These are phyloP conservation scores for Schizopygopsis malacanthus DNA, from an alignment of 2,797 vertebrate species.

Conservation along the genomic window DNA sequence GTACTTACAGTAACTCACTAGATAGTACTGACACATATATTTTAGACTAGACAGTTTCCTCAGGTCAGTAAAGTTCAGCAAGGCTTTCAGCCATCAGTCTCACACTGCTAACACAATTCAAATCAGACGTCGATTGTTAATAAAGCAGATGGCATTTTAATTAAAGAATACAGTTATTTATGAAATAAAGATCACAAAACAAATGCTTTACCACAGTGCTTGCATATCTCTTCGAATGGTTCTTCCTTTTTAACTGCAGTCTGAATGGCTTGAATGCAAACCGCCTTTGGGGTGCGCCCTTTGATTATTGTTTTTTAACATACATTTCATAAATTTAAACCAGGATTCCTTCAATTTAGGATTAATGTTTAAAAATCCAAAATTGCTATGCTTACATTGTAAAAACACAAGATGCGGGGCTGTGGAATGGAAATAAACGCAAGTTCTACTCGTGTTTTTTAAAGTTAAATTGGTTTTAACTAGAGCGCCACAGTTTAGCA, in stretches of 20 bases:
- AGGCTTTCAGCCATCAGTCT: background rate
- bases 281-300: background rate
- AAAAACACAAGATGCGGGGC: too few species aligned
- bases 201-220: background rate
- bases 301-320: background rate
- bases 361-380: too few species aligned
- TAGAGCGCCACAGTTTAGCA: background rate
- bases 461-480: background rate
- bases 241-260: background rate
- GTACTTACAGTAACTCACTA: background rate
- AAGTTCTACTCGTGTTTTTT: background rate
- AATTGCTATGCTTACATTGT: too few species aligned
- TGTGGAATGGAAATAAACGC: background rate
- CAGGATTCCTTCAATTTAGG: too few species aligned
- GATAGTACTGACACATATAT: background rate
- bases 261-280: background rate
- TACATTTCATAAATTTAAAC: background rate
- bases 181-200: background rate
- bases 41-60: constrained; percentile 2
- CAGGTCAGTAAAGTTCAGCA: constrained; percentile 16
- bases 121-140: background rate
- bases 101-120: constrained; percentile 12
- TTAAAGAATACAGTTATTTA: background rate
- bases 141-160: background rate
- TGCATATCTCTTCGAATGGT: background rate